Base-by-base conservation (phyloP, 1,140 invertebrate genomes). In the Cydia pomonella region DNA sequence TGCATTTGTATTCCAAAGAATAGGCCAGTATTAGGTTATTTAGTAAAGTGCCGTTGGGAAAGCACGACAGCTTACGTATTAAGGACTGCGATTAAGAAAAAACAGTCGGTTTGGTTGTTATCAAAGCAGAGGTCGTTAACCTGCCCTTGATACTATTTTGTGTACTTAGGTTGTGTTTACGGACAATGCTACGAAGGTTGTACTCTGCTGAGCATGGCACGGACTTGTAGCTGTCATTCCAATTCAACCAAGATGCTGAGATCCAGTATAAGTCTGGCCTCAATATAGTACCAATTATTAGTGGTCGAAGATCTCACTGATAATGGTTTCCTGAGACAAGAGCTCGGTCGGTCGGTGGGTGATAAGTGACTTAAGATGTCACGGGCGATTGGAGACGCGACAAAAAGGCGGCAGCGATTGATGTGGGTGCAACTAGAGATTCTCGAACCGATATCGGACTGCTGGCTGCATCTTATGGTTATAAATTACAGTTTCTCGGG, bases 321-420 rank as follows among this genome's bases (percentile, higher is more conserved):
- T 18, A 59, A 0, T 59, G 53, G 53, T 59, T 59, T 13, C 2
- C 0, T 12, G 21, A 59, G 53, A 12, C 53, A 9, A 21, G 18
- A 12, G 53, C 53, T 59, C 6, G 53, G 44, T 47, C 13, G 7
- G 44, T 4, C 12, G 0, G 12, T 16, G 44, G 44, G 0, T 18
- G 16, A 23, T 59, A 59, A 50, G 50, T 18, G 50, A 53, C 50
- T 47, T 53, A 27, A 76, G 80, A 72, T 81, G 81, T 85, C 81
- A 87, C 80, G 82, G 82, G 50, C 81, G 79, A 85, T 85, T 87
- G 82, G 75, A 78, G 75, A 74, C 29, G 69, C 47, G 47, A 77
- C 79, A 81, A 82, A 82, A 85, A 83, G 77, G 73, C 69, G 74
- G 66, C 73, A 71, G 78, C 81, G 77, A 76, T 72, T 81, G 79